A percentile compares a stretch with the other conserved stretches of the same genome.
Conservation (phyloP, 1,140 invertebrate species). For the Chelonus insularis region DNA sequence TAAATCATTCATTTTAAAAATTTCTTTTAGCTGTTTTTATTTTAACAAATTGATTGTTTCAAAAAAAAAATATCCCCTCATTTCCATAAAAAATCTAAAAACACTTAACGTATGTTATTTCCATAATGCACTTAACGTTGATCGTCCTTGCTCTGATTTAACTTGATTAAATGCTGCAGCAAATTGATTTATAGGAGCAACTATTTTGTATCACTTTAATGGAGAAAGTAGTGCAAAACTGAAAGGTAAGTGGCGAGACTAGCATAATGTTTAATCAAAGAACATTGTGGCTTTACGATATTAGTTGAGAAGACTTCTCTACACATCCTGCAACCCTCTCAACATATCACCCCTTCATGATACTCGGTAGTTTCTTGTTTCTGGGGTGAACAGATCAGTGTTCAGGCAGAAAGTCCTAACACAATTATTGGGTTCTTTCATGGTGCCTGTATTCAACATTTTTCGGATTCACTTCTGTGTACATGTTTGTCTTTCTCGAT, state of each 20-base stretch:
- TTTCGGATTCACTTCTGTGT: neutral
- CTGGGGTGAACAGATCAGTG: slow-evolving; percentile 10
- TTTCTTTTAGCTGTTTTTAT: no score
- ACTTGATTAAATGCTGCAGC: no score
- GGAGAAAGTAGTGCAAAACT: neutral
- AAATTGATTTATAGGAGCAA: no score
- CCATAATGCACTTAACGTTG: no score
- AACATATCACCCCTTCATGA: slow-evolving; percentile 1
- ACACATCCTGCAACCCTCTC: slow-evolving; percentile 35
- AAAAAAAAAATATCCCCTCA: no score
- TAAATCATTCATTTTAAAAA: no score
- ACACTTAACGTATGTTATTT: no score
- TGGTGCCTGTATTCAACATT: neutral
- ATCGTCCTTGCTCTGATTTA: no score
- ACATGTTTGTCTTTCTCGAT: slow-evolving; percentile 5
- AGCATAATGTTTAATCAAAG: slow-evolving; percentile 60
- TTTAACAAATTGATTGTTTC: no score
- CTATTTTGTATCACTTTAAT: neutral
- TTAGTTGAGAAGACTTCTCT: slow-evolving; percentile 44
- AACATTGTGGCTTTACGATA: slow-evolving; percentile 60
- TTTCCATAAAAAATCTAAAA: no score
- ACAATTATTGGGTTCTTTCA: slow-evolving; percentile 31
- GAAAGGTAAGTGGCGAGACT: slow-evolving; percentile 36
- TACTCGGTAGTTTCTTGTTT: slow-evolving; percentile 11
- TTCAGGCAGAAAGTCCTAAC: slow-evolving; percentile 24